Evolutionary conservation across 2,113 vertebrate genomes (phyloP).

Genomic region (Gobio gobio): DNA sequence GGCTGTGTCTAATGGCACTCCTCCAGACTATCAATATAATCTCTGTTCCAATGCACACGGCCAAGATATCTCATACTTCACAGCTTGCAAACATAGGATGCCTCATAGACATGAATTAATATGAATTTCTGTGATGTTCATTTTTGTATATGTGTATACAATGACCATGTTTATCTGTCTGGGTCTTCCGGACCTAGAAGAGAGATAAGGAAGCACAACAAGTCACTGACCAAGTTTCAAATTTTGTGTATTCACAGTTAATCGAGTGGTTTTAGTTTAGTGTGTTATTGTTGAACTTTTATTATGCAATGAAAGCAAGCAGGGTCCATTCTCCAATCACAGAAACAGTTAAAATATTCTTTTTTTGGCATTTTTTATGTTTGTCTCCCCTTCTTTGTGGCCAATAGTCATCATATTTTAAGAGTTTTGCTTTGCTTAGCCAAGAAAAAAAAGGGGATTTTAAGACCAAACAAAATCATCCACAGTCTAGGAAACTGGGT

Average conservation of each 20-base stretch:
- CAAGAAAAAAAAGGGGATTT: neutral
- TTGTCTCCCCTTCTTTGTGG: neutral
- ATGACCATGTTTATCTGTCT: conserved; percentile 25
- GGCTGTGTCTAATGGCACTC: conserved; percentile 24
- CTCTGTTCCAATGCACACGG: conserved; percentile 34
- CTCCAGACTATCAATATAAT: conserved; percentile 47
- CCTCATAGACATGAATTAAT: conserved; percentile 14
- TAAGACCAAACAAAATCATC: neutral
- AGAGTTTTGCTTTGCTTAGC: neutral
- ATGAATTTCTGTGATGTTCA: conserved; percentile 28
- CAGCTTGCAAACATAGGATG: conserved; percentile 46
- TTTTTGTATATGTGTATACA: conserved; percentile 1
- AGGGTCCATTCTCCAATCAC: too few relatives aligned
- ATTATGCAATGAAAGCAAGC: neutral
- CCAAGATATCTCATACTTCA: conserved; percentile 31
- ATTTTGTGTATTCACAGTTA: neutral
- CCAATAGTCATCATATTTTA: neutral
- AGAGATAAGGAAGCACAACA: neutral
- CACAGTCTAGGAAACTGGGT: too few relatives aligned
- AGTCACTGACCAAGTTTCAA: neutral
- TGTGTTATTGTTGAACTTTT: neutral
- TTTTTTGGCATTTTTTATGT: neutral
- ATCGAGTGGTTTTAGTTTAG: neutral
- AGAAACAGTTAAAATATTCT: too few relatives aligned
- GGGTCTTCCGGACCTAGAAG: neutral